These are phyloP conservation scores for Crotalus helleri DNA, from an alignment of 2,113 vertebrate genomes.

Conservation along the genomic window DNA sequence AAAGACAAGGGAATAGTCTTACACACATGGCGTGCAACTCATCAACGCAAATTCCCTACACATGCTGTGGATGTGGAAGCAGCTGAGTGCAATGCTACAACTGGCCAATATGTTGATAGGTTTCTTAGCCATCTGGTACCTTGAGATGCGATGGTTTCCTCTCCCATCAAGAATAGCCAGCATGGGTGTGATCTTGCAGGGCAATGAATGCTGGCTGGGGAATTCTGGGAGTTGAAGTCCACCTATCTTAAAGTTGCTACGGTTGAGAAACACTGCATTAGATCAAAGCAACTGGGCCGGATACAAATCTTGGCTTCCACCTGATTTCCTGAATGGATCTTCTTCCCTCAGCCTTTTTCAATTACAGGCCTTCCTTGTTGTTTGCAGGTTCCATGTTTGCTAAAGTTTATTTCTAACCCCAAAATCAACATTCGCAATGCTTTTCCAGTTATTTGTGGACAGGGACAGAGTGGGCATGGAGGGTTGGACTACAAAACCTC, in stretches of 20 bases:
- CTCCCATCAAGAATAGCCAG: background rate
- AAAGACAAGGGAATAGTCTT: background rate
- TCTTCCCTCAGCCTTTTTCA: background rate
- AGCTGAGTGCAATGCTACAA: no score
- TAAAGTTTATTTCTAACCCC: background rate
- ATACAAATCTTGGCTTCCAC: background rate
- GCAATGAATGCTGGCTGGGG: background rate
- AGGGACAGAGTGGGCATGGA: background rate
- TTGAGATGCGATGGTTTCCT: background rate
- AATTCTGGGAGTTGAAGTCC: background rate
- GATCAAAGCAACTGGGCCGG: background rate
- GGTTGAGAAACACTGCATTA: background rate
- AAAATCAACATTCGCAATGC: background rate
- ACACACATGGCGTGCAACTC: background rate
- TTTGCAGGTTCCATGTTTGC: background rate
- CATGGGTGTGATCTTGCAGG: background rate
- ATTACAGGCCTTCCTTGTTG: background rate
- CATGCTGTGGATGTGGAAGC: background rate
- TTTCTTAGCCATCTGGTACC: background rate
- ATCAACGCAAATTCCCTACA: background rate
- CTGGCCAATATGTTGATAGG: background rate
- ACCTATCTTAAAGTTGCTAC: background rate
- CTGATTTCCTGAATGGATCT: background rate
- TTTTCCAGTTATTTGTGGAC: background rate
- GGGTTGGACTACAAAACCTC: background rate